phyloP scores from a whole-genome alignment of 2,797 vertebrate species.

The Spea hammondii region DNA sequence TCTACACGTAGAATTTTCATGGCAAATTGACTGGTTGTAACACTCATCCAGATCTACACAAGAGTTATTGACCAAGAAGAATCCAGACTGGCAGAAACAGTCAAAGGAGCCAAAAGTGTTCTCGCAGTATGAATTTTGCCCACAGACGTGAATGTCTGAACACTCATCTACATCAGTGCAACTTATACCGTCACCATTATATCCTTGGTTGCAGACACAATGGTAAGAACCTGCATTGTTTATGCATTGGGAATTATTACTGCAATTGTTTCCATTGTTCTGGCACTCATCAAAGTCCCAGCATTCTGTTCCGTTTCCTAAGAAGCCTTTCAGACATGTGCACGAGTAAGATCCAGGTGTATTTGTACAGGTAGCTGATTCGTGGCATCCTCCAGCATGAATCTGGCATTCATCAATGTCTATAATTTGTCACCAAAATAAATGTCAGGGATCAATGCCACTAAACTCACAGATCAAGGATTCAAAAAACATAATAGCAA shows the following conservation, averaged over 20 bases:
- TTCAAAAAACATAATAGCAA: no score
- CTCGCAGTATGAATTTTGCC: constrained; percentile 67
- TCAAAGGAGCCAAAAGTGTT: constrained; percentile 71
- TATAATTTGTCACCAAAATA: constrained; percentile 83
- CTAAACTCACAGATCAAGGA: neutral
- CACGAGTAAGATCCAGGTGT: constrained; percentile 71
- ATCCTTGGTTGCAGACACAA: constrained; percentile 71
- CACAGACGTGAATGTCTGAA: constrained; percentile 56
- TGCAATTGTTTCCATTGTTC: constrained; percentile 69
- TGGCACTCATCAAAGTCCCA: constrained; percentile 76
- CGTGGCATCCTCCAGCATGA: constrained; percentile 78
- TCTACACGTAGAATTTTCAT: constrained; percentile 65
- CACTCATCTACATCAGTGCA: constrained; percentile 78
- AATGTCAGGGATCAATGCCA: constrained; percentile 68
- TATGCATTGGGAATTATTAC: constrained; percentile 64
- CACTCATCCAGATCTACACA: constrained; percentile 70
- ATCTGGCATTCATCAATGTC: constrained; percentile 83
- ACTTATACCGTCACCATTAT: constrained; percentile 68
- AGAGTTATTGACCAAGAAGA: constrained; percentile 64
- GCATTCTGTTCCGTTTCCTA: constrained; percentile 73
- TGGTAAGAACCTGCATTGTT: constrained; percentile 73
- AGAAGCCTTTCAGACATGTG: constrained; percentile 69
- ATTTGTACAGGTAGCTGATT: constrained; percentile 73
- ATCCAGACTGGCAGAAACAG: constrained; percentile 67
- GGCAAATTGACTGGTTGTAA: constrained; percentile 61